Conservation (phyloP, 1,140 invertebrate genomes). For the Tribolium castaneum region DNA sequence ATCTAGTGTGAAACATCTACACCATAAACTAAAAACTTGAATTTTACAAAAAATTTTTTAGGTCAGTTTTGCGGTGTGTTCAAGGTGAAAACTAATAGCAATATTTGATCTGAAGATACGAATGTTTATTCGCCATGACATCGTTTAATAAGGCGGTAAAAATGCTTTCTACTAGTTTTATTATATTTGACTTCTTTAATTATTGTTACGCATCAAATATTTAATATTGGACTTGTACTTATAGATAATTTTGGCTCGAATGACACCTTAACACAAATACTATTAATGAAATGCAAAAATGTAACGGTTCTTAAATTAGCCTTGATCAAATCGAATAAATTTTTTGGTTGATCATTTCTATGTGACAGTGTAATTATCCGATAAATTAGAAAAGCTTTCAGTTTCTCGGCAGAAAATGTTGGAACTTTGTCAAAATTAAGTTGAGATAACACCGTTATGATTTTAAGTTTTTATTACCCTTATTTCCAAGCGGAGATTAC, state of each 20-base stretch:
- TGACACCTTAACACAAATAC: not conserved
- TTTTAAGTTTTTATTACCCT: not conserved
- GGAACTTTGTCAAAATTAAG: not conserved
- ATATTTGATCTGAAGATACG: slow-evolving; percentile 10
- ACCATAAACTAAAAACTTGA: not conserved
- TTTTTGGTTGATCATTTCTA: not conserved
- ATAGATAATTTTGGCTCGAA: not conserved
- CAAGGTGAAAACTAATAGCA: not conserved
- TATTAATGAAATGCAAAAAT: not conserved
- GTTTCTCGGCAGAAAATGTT: not conserved
- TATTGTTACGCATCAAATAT: slow-evolving; percentile 14
- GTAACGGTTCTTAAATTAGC: not conserved
- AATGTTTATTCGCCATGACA: slow-evolving; percentile 4
- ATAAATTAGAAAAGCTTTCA: not conserved
- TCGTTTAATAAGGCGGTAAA: slow-evolving; percentile 11
- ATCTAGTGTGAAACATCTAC: slow-evolving; percentile 18
- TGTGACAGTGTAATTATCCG: not conserved
- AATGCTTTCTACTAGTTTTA: not conserved
- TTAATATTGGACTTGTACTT: slow-evolving; percentile 7
- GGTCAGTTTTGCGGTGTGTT: not conserved
- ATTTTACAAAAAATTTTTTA: not conserved
- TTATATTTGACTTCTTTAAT: slow-evolving; percentile 3
- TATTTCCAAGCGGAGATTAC: not conserved
- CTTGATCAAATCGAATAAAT: not conserved
- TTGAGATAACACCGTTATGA: not conserved